Evolutionary conservation across 1,140 invertebrate genomes (phyloP), one percentile per base, ranked within the genome.

Genomic region (Drosophila teissieri): DNA sequence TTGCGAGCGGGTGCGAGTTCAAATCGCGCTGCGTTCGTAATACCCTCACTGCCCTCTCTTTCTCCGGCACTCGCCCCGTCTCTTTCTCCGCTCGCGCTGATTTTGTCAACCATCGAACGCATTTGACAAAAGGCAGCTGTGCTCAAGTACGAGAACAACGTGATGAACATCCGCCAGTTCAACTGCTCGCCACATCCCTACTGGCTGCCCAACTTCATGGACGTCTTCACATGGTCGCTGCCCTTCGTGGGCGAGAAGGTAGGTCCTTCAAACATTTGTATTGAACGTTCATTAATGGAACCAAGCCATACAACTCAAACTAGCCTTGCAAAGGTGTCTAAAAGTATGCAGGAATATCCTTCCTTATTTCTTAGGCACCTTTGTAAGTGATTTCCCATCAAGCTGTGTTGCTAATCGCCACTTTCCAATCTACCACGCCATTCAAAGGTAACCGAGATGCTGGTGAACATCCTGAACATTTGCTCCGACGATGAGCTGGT

Each of bases 161-260:
- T 99, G 82, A 99, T 99, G 99, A 99, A 99, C 93, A 99, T 99
- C 92, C 96, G 99, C 92, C 99, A 99, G 94, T 99, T 99, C 94
- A 99, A 99, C 93, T 99, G 98, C 94, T 99, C 98, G 77, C 98
- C 98, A 65, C 99, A 99, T 95, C 99, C 99, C 36, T 99, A 99
- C 93, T 99, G 99, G 99, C 93, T 99, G 93, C 99, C 99, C 85
- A 99, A 99, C 93, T 99, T 99, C 94, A 99, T 99, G 99, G 99
- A 99, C 94, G 99, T 99, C 53, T 99, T 99, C 93, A 99, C 99
- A 78, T 99, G 99, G 99, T 99, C 98, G 83, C 94, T 99, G 93
- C 99, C 99, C 86, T 99, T 99, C 94, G 99, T 99, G 72, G 99
- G 98, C 76, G 99, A 99, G 93, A 99, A 99, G 95, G 99, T 45